phyloP scores from a whole-genome alignment of 2,113 vertebrate species.

The Canis aureus region DNA sequence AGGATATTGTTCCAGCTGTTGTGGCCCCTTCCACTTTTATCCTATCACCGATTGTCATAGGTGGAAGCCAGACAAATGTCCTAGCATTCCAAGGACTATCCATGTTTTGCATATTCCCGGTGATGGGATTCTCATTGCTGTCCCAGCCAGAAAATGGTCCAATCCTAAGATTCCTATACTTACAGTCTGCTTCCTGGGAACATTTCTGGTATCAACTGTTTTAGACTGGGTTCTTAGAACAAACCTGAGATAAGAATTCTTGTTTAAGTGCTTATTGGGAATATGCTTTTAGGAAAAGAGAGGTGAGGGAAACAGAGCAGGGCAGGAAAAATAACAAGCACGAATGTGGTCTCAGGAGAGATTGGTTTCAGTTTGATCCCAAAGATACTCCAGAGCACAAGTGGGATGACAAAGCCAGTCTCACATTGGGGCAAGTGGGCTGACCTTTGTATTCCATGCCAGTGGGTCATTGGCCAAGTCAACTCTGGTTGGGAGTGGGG shows the following conservation, averaged over 20 bases:
- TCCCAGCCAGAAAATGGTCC: not conserved
- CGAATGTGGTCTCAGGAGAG: not conserved
- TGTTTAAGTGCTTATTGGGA: not conserved
- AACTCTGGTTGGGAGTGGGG: not conserved
- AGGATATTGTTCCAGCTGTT: not conserved
- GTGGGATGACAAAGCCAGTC: not conserved
- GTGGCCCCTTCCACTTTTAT: not conserved
- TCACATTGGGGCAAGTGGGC: not conserved
- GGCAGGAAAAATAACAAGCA: not conserved
- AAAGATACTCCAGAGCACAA: not conserved
- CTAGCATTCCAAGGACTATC: not conserved
- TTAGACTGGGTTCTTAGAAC: not conserved
- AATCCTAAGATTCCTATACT: not conserved
- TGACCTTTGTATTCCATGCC: not conserved
- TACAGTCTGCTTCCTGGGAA: not conserved
- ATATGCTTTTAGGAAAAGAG: not conserved
- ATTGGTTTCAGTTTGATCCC: not conserved
- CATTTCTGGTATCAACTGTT: not conserved
- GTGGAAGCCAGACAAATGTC: not conserved
- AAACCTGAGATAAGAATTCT: not conserved
- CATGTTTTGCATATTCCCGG: not conserved
- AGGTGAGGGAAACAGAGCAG: not conserved
- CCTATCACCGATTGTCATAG: not conserved
- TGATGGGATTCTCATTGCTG: not conserved
- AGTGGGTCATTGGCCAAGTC: not conserved